phyloP scores from a whole-genome alignment of 2,888 invertebrate genomes.

The Vannuccia rotundouncinata region DNA sequence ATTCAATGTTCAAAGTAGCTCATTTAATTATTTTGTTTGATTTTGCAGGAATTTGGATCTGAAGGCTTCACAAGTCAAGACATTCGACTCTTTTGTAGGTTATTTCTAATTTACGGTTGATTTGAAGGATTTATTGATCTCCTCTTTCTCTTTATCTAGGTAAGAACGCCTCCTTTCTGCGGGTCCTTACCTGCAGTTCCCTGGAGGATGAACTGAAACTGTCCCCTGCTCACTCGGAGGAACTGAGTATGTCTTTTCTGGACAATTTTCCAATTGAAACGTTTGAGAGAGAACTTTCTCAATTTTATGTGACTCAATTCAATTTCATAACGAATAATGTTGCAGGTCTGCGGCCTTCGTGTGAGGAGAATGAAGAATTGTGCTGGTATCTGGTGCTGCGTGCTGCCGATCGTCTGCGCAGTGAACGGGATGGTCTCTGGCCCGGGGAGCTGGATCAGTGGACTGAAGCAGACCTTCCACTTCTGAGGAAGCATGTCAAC shows the following conservation, averaged over 20 bases:
- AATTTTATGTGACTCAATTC: no score
- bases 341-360: not conserved
- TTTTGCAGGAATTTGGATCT: not conserved
- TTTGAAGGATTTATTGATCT: no score
- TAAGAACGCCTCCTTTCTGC: slow-evolving; percentile 70
- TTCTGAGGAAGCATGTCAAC: slow-evolving; percentile 61
- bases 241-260: slow-evolving; percentile 31
- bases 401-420: slow-evolving; percentile 80
- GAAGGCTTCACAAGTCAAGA: slow-evolving; percentile 14
- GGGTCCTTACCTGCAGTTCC: slow-evolving; percentile 16
- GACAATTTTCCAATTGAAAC: no score
- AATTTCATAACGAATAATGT: no score
- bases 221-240: slow-evolving; percentile 20
- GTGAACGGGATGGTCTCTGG: slow-evolving; percentile 72
- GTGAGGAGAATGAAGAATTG: slow-evolving; percentile 56
- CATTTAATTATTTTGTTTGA: no score
- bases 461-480: slow-evolving; percentile 80
- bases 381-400: slow-evolving; percentile 75
- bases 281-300: no score
- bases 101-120: no score
- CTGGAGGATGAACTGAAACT: slow-evolving; percentile 24
- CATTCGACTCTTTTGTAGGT: slow-evolving; percentile 22
- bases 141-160: slow-evolving; percentile 44
- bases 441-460: slow-evolving; percentile 71
- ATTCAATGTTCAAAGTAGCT: not conserved